These are phyloP conservation scores for Dendrophyllia cribrosa DNA, from an alignment of 64 coral and sea anemone species.

Conservation along the genomic window DNA sequence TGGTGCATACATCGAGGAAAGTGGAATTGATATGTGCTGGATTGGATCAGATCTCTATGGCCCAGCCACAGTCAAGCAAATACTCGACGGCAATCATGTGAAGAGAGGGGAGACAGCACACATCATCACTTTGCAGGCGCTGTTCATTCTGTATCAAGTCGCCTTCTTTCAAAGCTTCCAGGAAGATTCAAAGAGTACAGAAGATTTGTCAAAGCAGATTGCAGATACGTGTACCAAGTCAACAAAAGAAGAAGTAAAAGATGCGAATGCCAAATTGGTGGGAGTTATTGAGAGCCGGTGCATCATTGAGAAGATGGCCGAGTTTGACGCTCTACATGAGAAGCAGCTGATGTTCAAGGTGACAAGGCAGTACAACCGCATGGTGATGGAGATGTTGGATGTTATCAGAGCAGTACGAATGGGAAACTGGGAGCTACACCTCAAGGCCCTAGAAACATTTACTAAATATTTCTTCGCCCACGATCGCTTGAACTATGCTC, in stretches of 20 bases:
- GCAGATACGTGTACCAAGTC: neutral
- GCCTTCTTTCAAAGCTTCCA: neutral
- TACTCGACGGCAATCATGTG: constrained; percentile 49
- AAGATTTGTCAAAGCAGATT: neutral
- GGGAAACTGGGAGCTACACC: too few species aligned
- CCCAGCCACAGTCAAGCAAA: constrained; percentile 64
- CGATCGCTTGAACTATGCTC: neutral
- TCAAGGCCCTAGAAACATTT: too few species aligned
- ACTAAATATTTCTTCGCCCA: neutral
- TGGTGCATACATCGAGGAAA: constrained; percentile 25
- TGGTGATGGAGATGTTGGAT: too few species aligned
- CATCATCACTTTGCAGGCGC: constrained; percentile 42
- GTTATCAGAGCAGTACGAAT: too few species aligned
- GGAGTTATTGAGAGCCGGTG: neutral
- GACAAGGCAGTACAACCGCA: neutral
- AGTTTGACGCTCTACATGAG: neutral
- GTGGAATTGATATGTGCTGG: constrained; percentile 71
- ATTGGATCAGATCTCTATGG: constrained; percentile 59
- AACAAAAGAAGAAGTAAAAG: neutral
- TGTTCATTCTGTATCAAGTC: constrained; percentile 29
- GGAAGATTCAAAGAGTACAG: neutral
- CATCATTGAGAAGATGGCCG: neutral
- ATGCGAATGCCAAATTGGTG: neutral
- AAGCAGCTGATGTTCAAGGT: neutral
- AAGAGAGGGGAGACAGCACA: constrained; percentile 35